Evolutionary conservation across 1,140 invertebrate genomes (phyloP).

Genomic region (Drosophila subobscura): DNA sequence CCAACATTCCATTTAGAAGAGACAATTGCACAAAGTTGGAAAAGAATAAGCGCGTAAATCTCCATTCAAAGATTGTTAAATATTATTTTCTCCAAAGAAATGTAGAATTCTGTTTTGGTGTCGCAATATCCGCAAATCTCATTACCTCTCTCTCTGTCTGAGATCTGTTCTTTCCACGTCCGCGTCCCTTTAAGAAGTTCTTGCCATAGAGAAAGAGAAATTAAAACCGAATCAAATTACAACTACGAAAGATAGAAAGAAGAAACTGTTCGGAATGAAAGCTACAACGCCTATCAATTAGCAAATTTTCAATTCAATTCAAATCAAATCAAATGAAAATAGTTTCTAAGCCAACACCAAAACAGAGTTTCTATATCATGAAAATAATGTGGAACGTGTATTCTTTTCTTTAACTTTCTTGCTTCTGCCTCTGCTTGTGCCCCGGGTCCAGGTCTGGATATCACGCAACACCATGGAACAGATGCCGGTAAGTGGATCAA

Average conservation of each 20-base stretch:
- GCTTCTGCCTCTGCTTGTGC: conserved; percentile 67
- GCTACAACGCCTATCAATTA: conserved; percentile 57
- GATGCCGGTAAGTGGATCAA: conserved; percentile 89
- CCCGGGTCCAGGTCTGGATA: conserved; percentile 87
- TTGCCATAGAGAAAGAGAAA: too few relatives aligned
- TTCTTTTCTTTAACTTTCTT: conserved; percentile 81
- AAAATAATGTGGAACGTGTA: conserved; percentile 80
- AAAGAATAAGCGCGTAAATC: conserved; percentile 74
- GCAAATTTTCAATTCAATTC: conserved; percentile 10
- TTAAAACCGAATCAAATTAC: not conserved
- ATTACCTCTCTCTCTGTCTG: not conserved
- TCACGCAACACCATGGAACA: conserved; percentile 88
- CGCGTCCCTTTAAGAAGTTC: not conserved
- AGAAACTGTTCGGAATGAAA: conserved; percentile 67
- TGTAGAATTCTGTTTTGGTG: conserved; percentile 83
- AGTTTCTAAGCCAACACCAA: conserved; percentile 75
- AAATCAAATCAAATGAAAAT: conserved; percentile 18
- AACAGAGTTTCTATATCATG: conserved; percentile 77
- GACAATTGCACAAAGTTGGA: conserved; percentile 58
- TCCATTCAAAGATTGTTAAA: conserved; percentile 45
- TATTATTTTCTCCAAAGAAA: conserved; percentile 70
- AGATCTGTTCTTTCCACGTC: not conserved
- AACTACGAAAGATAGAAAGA: conserved; percentile 43
- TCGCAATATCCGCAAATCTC: conserved; percentile 41
- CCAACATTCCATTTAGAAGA: conserved; percentile 11